Base-by-base conservation (phyloP, 23 tunicate species). In the Styela clava region DNA sequence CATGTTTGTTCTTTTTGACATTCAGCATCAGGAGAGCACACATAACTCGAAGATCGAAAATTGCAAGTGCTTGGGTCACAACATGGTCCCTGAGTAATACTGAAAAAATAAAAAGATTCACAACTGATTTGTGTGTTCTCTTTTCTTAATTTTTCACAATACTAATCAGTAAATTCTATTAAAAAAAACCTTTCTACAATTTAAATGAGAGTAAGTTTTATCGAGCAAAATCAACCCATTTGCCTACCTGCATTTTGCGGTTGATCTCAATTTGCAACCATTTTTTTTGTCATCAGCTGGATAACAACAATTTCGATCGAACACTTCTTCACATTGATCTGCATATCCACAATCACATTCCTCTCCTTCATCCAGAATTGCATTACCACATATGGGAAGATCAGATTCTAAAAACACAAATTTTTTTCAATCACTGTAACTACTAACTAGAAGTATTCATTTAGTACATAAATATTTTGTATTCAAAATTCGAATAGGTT, bases 281-380 rank as follows among this genome's bases (percentile, higher is more conserved):
- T 37, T 33, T 18, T 84, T 35, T 36, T 32, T 32, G 28, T 76
- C 82, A 78, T 73, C 92, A 7, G 92, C 99, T 0, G 99, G 92
- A 69, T 82, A 71, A 63, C 63, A 68, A 79, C 99, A 95, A 62
- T 91, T 83, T 0, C 28, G 37, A 74, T 95, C 99, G 0, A 63
- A 52, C 5, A 90, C 74, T 61, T 74, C 82, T 24, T 22, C 52
- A 51, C 99, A 95, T 19, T 83, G 73, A 9, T 95, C 92, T 1
- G 27, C 35, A 69, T 74, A 95, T 16, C 99, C 99, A 82, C 99
- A 95, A 62, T 95, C 99, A 69, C 99, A 95, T 34, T 90, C 86
- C 73, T 95, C 99, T 3, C 81, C 96, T 1, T 83, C 84, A 23
- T 95, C 99, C 16, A 90, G 52, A 34, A 95, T 86, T 61, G 85